These are phyloP conservation scores for Teleopsis dalmanni DNA, from an alignment of 1,140 invertebrate genomes.

Conservation along the genomic window DNA sequence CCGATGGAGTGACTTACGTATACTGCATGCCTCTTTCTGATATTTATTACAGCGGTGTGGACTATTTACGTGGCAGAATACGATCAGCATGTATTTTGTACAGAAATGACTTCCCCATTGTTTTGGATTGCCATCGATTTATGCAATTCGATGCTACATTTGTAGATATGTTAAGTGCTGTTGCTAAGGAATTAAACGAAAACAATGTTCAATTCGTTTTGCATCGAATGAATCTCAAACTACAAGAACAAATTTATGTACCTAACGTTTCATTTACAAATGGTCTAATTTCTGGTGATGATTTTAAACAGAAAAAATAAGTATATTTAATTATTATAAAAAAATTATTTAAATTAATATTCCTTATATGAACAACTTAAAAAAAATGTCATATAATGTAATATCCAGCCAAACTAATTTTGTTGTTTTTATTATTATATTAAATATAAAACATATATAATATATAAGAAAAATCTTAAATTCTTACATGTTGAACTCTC, in stretches of 20 bases:
- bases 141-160: constrained; percentile 58
- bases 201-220: constrained; percentile 28
- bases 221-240: constrained; percentile 26
- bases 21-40: constrained; percentile 54
- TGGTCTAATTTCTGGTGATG: constrained; percentile 12
- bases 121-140: constrained; percentile 54
- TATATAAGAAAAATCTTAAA: no score
- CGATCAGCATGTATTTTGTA: constrained; percentile 42
- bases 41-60: constrained; percentile 57
- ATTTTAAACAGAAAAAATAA: constrained; percentile 6
- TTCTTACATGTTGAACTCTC: no score
- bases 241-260: constrained; percentile 27
- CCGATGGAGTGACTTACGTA: constrained; percentile 44
- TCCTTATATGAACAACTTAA: no score
- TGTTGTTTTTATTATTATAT: background rate
- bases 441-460: background rate
- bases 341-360: no score
- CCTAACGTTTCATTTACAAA: constrained; percentile 25
- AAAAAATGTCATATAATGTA: no score
- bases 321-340: no score
- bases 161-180: constrained; percentile 46
- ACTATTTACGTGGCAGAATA: constrained; percentile 50
- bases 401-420: background rate
- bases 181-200: constrained; percentile 31
- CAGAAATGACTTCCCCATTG: constrained; percentile 46